A percentile compares a stretch with the other conserved stretches of the same genome.
phyloP scores from a whole-genome alignment of 1,140 invertebrate genomes.

The Rhagoletis zephyria region DNA sequence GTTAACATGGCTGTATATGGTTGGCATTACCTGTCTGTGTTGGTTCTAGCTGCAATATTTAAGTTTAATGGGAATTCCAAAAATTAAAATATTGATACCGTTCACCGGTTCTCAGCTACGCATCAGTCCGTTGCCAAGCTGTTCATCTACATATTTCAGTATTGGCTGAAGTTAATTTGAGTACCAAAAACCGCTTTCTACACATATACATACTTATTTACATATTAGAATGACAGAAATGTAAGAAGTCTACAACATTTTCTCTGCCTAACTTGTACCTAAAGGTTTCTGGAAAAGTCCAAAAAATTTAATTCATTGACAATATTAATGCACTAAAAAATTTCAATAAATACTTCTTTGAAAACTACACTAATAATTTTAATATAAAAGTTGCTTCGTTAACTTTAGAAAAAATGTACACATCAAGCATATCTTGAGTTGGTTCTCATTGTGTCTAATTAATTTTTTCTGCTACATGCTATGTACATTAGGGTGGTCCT shows the following conservation, averaged over 20 bases:
- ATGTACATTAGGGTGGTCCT: not conserved
- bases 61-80: not conserved
- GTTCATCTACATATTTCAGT: no score
- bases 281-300: no score
- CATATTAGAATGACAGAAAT: no score
- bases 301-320: no score
- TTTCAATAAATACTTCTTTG: no score
- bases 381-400: not conserved
- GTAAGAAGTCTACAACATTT: no score
- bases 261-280: no score
- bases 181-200: not conserved
- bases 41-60: not conserved
- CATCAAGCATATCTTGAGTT: not conserved
- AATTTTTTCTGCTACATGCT: not conserved
- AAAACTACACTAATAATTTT: not conserved
- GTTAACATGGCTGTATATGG: not conserved
- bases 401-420: not conserved
- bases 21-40: not conserved
- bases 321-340: no score
- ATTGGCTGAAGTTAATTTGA: not conserved
- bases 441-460: slow-evolving; percentile 9
- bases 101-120: not conserved
- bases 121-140: not conserved
- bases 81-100: not conserved
- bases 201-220: not conserved